Percentiles rank a stretch among this genome's conserved stretches.
Conservation (phyloP, 2,113 vertebrate species). For the Dolichotis patagonum region DNA sequence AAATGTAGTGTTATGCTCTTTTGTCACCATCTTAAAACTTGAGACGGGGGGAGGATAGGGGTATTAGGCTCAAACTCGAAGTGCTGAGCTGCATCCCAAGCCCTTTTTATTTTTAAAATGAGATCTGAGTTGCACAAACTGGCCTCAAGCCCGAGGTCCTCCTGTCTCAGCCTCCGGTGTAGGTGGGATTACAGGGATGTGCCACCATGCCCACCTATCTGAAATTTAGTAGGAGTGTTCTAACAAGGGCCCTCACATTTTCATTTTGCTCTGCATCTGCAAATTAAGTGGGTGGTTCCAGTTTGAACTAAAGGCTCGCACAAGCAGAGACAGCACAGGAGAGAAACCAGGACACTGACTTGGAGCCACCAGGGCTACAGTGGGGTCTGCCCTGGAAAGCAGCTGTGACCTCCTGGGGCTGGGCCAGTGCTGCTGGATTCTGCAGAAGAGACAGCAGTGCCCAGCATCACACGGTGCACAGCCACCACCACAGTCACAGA, state of each 20-base stretch:
- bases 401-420: too few relatives aligned
- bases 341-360: neutral
- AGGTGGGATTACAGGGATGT: neutral
- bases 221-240: neutral
- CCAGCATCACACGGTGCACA: accelerated
- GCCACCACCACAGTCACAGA: too few relatives aligned
- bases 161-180: neutral
- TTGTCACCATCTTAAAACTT: neutral
- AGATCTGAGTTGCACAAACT: neutral
- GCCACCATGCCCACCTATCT: neutral
- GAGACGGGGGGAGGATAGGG: too few relatives aligned
- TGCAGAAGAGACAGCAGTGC: neutral
- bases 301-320: neutral
- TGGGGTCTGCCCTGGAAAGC: neutral
- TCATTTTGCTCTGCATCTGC: neutral
- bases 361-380: neutral
- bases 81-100: neutral
- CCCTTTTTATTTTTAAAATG: neutral
- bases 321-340: neutral
- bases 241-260: neutral
- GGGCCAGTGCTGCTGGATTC: neutral
- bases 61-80: neutral
- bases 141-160: neutral
- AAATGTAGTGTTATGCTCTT: neutral
- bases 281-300: neutral